Evolutionary conservation across 1,140 invertebrate genomes (phyloP).

Genomic region (Drosophila willistoni): DNA sequence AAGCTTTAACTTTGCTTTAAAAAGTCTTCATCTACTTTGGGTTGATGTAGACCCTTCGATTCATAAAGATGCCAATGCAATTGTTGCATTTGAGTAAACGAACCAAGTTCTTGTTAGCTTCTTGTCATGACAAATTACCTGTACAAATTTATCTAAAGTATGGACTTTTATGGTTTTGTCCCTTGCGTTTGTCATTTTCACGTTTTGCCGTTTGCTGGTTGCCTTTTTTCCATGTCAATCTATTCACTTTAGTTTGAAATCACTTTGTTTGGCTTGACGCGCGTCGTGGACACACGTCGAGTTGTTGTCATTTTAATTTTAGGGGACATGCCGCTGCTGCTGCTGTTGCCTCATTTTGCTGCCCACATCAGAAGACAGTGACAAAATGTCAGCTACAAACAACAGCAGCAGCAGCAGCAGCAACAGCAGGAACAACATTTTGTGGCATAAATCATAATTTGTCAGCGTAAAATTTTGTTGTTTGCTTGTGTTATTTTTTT

Average conservation of each 20-base stretch:
- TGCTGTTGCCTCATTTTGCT: constrained; percentile 11
- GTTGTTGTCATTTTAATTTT: constrained; percentile 13
- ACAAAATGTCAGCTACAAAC: constrained; percentile 29
- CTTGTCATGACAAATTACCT: not conserved
- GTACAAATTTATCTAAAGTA: not conserved
- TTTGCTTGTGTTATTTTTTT: constrained; percentile 33
- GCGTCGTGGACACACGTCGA: constrained; percentile 2
- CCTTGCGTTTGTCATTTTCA: not conserved
- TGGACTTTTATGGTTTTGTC: not conserved
- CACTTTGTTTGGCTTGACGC: constrained; percentile 3
- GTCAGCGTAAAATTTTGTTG: constrained; percentile 66
- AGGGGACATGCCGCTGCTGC: not conserved
- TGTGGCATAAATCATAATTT: constrained; percentile 75
- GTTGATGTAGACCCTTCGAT: too few relatives aligned
- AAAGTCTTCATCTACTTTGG: too few relatives aligned
- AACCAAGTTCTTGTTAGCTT: too few relatives aligned
- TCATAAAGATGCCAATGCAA: too few relatives aligned
- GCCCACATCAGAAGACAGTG: constrained; percentile 13
- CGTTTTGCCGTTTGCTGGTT: not conserved
- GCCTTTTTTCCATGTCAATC: not conserved
- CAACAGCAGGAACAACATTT: constrained; percentile 28
- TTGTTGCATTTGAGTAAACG: too few relatives aligned
- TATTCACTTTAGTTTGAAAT: constrained; percentile 1
- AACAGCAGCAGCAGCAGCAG: constrained; percentile 33
- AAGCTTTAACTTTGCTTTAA: too few relatives aligned